Base-by-base conservation (phyloP, 2,888 invertebrate genomes). In the Timema podura region DNA sequence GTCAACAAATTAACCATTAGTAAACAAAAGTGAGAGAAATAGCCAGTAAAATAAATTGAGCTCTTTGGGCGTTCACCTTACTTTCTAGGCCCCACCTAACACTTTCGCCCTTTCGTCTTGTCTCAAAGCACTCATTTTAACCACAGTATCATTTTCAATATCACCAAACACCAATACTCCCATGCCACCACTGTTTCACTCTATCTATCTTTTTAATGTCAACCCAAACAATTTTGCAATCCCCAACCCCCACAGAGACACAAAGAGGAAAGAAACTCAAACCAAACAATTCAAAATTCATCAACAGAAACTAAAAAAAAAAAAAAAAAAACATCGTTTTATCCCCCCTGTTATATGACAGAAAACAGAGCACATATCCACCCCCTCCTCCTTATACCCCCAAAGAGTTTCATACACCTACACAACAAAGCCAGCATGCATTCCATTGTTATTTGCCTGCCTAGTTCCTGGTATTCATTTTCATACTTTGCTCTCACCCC, bases 351-450 rank as follows among this genome's bases (percentile, higher is more conserved):
- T 6, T 45, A 49, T 13, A 9, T 13, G 13, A 49, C 61, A 44
- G 61, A 61, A 61, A 30, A 30, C 61, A 45, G 61, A 61, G 15
- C 61, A 61, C 61, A 61, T 61, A 61, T 61, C 61, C 61, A 45
- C 61, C 44, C 57, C 15, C n/a, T 46, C 15, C 30, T 16, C 15
- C 54, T 15, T 10, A 45, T 30, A 30, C 30, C 64, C 11, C 16
- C 15, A 13, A 48, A 44, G 57, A 46, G 59, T n/a, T 59, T 68
- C 68, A 68, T 68, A 68, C 68, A 61, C 68, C 48, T 68, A 59
- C 57, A 68, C 68, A 68, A 68, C 68, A 68, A 68, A 68, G 68
- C 68, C 61, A 67, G 51, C 51, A 51, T 54, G 67, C 67, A 67
- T 51, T 54, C 67, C 15, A 68, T 68, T 68, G 68, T 68, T 68